These are phyloP conservation scores for Stenurella melanura DNA, from an alignment of 2,888 invertebrate genomes.

Conservation along the genomic window DNA sequence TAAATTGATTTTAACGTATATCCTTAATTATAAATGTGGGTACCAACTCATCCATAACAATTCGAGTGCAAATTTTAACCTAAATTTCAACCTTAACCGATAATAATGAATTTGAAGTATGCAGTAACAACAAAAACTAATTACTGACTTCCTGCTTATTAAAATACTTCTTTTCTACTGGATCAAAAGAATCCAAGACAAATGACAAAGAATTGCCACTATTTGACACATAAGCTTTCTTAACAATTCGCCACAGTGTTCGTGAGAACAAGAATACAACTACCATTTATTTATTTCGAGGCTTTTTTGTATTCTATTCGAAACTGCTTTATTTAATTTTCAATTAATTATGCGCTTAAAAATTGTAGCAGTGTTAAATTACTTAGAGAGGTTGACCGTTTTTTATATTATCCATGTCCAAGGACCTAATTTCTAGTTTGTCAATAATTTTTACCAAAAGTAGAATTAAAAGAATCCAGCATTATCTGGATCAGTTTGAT, in stretches of 20 bases:
- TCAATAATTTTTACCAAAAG: not conserved
- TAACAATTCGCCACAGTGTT: conserved; percentile 51
- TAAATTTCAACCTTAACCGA: conserved; percentile 4
- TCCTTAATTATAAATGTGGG: not conserved
- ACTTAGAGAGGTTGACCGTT: not conserved
- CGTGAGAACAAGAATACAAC: conserved; percentile 47
- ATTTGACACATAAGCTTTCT: conserved; percentile 49
- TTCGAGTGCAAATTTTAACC: conserved; percentile 2
- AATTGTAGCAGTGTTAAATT: conserved; percentile 16
- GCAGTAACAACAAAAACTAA: conserved; percentile 10
- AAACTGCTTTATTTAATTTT: not conserved
- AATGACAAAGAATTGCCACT: conserved; percentile 44
- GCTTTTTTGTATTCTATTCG: conserved; percentile 7
- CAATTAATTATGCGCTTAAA: conserved; percentile 20
- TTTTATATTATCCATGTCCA: not conserved
- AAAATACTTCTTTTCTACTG: conserved; percentile 47
- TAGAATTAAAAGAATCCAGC: too few species aligned
- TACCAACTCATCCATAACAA: conserved; percentile 2
- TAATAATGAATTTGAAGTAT: not conserved
- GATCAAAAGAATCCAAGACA: conserved; percentile 53
- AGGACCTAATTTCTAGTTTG: not conserved
- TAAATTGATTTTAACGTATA: conserved; percentile 22
- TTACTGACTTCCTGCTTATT: conserved; percentile 18
- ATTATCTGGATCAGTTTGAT: too few species aligned
- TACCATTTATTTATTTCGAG: conserved; percentile 27